These are phyloP conservation scores for Drosophila neocordata DNA, from an alignment of 1,140 invertebrate genomes.

Conservation along the genomic window DNA sequence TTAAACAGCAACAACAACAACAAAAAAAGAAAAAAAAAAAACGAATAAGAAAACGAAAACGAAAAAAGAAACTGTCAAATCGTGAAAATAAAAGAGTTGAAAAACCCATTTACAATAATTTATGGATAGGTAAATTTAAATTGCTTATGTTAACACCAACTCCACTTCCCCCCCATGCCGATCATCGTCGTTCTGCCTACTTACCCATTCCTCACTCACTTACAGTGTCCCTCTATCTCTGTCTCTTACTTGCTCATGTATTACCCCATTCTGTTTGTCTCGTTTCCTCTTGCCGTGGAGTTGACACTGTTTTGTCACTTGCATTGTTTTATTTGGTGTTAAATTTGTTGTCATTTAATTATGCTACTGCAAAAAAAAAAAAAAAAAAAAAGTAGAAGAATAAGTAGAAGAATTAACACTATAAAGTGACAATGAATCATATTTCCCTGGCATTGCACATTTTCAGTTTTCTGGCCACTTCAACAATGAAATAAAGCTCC, in stretches of 20 bases:
- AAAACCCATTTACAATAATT: not conserved
- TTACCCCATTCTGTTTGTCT: slow-evolving; percentile 9
- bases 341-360: slow-evolving; percentile 61
- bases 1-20: too few species aligned
- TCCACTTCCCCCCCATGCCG: too few species aligned
- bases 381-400: slow-evolving; percentile 23
- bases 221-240: not conserved
- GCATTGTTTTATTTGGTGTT: slow-evolving; percentile 66
- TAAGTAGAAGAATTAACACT: too few species aligned
- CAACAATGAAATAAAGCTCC: slow-evolving; percentile 53
- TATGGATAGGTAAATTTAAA: slow-evolving; percentile 3
- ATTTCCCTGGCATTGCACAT: slow-evolving; percentile 79
- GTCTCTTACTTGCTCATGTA: too few species aligned
- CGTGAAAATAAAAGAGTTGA: not conserved
- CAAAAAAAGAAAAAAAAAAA: too few species aligned
- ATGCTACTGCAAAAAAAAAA: slow-evolving; percentile 23
- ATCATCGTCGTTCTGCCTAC: not conserved
- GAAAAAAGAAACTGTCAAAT: not conserved
- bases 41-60: not conserved
- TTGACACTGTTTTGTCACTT: slow-evolving; percentile 45
- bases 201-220: not conserved
- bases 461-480: slow-evolving; percentile 52
- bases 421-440: slow-evolving; percentile 73
- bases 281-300: slow-evolving; percentile 7
- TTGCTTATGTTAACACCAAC: not conserved